phyloP scores from a whole-genome alignment of 2,113 vertebrate species.

The Halichoerus grypus region DNA sequence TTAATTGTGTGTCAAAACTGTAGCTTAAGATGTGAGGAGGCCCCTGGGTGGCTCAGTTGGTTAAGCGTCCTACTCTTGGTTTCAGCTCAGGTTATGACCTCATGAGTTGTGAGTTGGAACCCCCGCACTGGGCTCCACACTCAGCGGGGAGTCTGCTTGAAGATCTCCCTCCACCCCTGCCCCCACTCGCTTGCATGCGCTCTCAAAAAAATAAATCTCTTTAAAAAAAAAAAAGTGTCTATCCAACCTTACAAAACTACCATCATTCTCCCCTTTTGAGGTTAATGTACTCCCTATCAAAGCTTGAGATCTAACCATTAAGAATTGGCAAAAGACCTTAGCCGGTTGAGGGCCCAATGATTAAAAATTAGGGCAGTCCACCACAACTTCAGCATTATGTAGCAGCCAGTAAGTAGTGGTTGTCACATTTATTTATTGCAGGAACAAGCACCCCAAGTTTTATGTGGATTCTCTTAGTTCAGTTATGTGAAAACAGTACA shows the following conservation, averaged over 20 bases:
- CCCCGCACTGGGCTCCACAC: not conserved
- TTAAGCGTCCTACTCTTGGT: not conserved
- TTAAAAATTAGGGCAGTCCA: not conserved
- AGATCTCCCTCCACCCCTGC: not conserved
- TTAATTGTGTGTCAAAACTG: constrained; percentile 24
- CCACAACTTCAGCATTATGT: not conserved
- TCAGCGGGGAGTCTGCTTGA: not conserved
- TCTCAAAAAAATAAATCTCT: too few species aligned
- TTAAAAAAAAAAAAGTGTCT: not conserved
- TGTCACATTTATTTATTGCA: not conserved
- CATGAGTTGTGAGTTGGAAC: not conserved
- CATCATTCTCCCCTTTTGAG: not conserved
- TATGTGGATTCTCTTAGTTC: constrained; percentile 1
- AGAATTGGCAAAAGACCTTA: constrained; percentile 50
- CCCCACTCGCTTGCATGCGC: not conserved
- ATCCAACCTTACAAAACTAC: constrained; percentile 7
- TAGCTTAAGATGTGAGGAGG: not conserved
- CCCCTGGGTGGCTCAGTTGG: not conserved
- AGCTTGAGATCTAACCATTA: not conserved
- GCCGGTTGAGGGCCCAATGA: not conserved
- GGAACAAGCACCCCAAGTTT: constrained; percentile 14
- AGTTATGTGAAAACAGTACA: constrained; percentile 38
- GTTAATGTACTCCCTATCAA: not conserved
- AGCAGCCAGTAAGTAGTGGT: not conserved
- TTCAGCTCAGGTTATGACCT: not conserved